phyloP scores from a whole-genome alignment of 2,797 vertebrate species.

The Parauchenoglanis ngamensis region DNA sequence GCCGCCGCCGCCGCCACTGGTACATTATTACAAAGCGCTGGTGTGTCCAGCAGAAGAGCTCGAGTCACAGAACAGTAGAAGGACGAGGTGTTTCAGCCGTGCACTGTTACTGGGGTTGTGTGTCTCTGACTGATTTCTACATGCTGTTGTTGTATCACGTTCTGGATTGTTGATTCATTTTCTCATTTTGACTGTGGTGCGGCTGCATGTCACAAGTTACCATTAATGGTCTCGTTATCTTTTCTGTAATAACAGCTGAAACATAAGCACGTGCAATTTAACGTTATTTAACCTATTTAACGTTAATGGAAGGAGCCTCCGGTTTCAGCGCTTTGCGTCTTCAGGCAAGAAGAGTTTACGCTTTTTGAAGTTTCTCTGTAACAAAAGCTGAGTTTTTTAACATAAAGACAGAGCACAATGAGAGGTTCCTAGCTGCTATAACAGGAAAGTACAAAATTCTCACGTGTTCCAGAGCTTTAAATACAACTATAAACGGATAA shows the following conservation, averaged over 20 bases:
- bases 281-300: neutral
- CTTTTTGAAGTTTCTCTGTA: neutral
- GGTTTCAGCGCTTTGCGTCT: neutral
- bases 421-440: too few relatives aligned
- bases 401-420: too few relatives aligned
- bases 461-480: neutral
- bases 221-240: neutral
- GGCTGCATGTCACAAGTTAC: neutral
- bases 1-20: neutral
- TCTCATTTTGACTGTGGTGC: neutral
- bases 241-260: neutral
- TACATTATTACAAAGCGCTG: conserved; percentile 52
- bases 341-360: too few relatives aligned
- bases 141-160: neutral
- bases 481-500: neutral
- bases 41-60: conserved; percentile 44
- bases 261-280: neutral
- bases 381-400: neutral
- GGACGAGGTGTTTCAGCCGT: conserved; percentile 39
- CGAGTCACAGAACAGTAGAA: conserved; percentile 33
- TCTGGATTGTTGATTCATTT: neutral
- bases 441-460: too few relatives aligned
- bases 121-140: neutral
- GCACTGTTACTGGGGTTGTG: conserved; percentile 23
- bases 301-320: neutral